Evolutionary conservation across 1,140 invertebrate species (phyloP).

Genomic region (Rhopalosiphum maidis): DNA sequence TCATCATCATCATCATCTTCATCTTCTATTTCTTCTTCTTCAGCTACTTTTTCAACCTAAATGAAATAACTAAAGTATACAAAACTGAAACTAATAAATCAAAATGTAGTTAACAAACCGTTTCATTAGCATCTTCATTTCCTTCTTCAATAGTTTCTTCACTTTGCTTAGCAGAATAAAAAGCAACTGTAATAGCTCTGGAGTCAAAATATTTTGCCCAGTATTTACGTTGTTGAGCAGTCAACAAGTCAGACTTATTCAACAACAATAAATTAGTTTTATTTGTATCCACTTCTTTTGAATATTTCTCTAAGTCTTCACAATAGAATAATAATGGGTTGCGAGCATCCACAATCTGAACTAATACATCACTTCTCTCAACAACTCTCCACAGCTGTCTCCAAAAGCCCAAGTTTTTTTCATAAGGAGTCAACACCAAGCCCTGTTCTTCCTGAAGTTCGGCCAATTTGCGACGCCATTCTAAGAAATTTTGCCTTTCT

Average conservation of each 20-base stretch:
- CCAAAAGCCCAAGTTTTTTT: conserved; percentile 98
- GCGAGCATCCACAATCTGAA: conserved; percentile 96
- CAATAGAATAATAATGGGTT: conserved; percentile 95
- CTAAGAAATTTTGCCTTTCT: conserved; percentile 84
- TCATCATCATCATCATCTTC: conserved; percentile 60
- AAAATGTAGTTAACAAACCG: conserved; percentile 4
- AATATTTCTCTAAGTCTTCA: conserved; percentile 93
- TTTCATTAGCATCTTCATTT: conserved; percentile 62
- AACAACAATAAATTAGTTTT: conserved; percentile 88
- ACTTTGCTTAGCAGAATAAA: conserved; percentile 80
- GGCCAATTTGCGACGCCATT: conserved; percentile 86
- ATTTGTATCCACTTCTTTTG: conserved; percentile 78
- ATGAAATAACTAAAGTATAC: background rate
- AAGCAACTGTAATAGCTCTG: conserved; percentile 73
- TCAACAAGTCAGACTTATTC: conserved; percentile 97
- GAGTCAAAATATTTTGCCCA: conserved; percentile 91
- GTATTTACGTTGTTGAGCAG: conserved; percentile 75
- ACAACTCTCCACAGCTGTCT: conserved; percentile 97
- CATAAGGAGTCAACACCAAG: conserved; percentile 92
- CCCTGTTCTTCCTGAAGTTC: conserved; percentile 80
- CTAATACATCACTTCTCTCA: conserved; percentile 91
- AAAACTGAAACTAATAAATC: background rate
- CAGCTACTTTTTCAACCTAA: conserved; percentile 59
- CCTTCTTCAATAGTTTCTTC: conserved; percentile 64
- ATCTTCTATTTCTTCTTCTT: conserved; percentile 60